phyloP scores from a whole-genome alignment of 2,888 invertebrate species.

The Dione vanillae region DNA sequence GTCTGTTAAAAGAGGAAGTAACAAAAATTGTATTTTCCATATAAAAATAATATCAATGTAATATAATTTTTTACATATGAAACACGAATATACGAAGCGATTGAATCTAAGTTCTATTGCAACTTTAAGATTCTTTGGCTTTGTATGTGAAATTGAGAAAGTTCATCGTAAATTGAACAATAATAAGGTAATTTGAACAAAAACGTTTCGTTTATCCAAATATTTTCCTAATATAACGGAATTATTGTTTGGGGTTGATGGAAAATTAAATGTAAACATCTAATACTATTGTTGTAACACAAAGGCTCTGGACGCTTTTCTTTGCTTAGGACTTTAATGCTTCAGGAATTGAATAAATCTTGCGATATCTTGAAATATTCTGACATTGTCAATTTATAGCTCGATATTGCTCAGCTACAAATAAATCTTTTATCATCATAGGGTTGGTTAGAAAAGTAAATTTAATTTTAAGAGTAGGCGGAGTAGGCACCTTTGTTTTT shows the following conservation, averaged over 20 bases:
- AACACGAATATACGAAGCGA: no score
- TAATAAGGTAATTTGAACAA: constrained; percentile 3
- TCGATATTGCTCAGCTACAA: not conserved
- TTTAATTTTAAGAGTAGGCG: not conserved
- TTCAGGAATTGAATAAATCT: constrained; percentile 27
- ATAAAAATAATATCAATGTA: no score
- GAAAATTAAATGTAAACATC: constrained; percentile 40
- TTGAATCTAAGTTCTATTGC: no score
- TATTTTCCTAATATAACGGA: constrained; percentile 29
- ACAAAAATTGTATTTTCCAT: no score
- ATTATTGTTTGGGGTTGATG: constrained; percentile 27
- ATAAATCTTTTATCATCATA: not conserved
- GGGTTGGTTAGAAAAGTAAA: not conserved
- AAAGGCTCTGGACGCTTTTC: constrained; percentile 15
- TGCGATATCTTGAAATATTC: constrained; percentile 14
- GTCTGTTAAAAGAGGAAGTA: no score
- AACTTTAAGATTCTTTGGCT: no score
- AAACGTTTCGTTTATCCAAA: constrained; percentile 22
- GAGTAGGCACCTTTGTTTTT: no score
- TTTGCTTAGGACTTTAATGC: constrained; percentile 26
- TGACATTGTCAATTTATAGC: constrained; percentile 19
- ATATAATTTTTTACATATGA: no score
- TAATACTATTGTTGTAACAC: constrained; percentile 33
- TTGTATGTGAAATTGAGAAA: not conserved
- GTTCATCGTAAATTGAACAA: constrained; percentile 9